A percentile compares a stretch with the other conserved stretches of the same genome.
Conservation (phyloP, 2,888 invertebrate genomes). For the Spodoptera picta region DNA sequence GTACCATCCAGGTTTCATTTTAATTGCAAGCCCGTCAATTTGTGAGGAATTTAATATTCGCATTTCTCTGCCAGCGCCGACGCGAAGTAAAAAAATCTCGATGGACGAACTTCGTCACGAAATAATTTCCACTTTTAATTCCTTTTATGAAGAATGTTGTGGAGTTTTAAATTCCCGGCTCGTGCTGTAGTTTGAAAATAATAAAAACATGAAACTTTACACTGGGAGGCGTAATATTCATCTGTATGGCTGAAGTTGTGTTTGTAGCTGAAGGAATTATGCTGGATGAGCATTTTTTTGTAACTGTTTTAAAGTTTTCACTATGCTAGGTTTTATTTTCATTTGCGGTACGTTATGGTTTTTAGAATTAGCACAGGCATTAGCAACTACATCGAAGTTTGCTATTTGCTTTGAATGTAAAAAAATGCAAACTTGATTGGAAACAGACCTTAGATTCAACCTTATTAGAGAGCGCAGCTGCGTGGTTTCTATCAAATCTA, state of each 20-base stretch:
- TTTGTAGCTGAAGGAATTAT: not conserved
- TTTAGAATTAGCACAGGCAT: too few species aligned
- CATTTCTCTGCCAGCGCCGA: constrained; percentile 34
- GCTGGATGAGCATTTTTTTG: constrained; percentile 1
- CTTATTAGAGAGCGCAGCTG: too few species aligned
- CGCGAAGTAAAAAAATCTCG: constrained; percentile 40
- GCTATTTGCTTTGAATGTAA: too few species aligned
- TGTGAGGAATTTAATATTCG: constrained; percentile 50
- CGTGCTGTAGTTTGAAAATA: constrained; percentile 33
- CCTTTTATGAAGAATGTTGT: constrained; percentile 34
- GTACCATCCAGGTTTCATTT: constrained; percentile 7
- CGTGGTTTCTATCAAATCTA: too few species aligned
- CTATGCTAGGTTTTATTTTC: too few species aligned
- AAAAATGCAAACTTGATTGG: too few species aligned
- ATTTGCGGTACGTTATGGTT: too few species aligned
- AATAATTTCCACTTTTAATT: constrained; percentile 51
- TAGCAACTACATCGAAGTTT: too few species aligned
- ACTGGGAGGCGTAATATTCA: constrained; percentile 19
- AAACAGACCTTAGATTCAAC: too few species aligned
- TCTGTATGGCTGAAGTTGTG: constrained; percentile 4
- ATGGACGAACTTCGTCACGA: constrained; percentile 45
- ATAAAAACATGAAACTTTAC: constrained; percentile 41
- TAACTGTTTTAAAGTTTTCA: not conserved
- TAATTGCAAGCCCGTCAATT: constrained; percentile 40
- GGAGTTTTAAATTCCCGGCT: constrained; percentile 39